A percentile compares a stretch with the other conserved stretches of the same genome.
Conservation (phyloP, 2,113 vertebrate genomes). For the Clarias macrocephalus region DNA sequence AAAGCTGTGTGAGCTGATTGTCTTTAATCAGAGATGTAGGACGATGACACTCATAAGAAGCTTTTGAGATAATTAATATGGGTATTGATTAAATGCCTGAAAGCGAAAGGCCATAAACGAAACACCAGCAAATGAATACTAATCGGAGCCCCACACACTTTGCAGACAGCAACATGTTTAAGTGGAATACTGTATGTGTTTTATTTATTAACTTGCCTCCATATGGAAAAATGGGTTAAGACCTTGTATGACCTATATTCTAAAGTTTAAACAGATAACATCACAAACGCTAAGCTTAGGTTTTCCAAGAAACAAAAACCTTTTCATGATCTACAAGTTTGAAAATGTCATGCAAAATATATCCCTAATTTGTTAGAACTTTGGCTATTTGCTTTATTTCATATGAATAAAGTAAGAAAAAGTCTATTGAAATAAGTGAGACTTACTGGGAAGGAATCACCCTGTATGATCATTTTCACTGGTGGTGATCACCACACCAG, state of each 20-base stretch:
- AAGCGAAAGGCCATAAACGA: background rate
- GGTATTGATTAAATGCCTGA: background rate
- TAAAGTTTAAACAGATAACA: background rate
- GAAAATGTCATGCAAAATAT: background rate
- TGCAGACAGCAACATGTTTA: background rate
- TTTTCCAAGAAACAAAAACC: too few relatives aligned
- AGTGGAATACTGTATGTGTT: background rate
- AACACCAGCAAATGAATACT: conserved; percentile 27
- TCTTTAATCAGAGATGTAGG: background rate
- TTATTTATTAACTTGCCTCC: background rate
- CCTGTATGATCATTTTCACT: background rate
- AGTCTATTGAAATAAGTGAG: background rate
- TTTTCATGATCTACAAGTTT: background rate
- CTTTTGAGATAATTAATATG: background rate
- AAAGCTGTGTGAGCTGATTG: background rate
- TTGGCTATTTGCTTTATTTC: background rate
- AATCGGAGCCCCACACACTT: background rate
- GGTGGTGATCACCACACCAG: background rate
- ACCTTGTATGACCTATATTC: background rate
- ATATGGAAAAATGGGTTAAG: background rate
- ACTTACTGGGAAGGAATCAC: background rate
- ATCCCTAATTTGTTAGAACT: background rate
- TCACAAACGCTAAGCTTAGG: background rate
- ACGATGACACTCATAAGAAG: background rate
- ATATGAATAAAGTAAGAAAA: background rate